These are phyloP conservation scores for Gephyroberyx darwinii DNA, from an alignment of 2,797 vertebrate genomes.

Conservation along the genomic window DNA sequence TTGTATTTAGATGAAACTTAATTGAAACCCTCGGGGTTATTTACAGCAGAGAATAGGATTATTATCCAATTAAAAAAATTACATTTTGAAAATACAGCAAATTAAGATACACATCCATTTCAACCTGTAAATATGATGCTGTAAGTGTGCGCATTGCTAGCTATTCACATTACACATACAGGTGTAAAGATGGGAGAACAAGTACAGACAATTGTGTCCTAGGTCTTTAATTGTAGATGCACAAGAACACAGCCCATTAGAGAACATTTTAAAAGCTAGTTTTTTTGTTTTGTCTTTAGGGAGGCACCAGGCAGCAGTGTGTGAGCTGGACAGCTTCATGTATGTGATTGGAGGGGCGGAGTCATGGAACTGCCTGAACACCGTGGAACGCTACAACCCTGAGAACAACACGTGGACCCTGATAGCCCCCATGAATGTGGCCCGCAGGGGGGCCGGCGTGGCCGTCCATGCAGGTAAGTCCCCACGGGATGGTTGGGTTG, in stretches of 20 bases:
- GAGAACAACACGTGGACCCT: slow-evolving; percentile 97
- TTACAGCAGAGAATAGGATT: too few species aligned
- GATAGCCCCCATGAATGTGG: slow-evolving; percentile 95
- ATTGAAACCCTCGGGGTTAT: too few species aligned
- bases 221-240: not conserved
- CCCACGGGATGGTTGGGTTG: not conserved
- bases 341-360: slow-evolving; percentile 96
- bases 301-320: slow-evolving; percentile 96
- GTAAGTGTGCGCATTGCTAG: too few species aligned
- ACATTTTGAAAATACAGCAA: too few species aligned
- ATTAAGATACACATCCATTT: too few species aligned
- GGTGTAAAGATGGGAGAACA: too few species aligned
- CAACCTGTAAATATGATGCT: too few species aligned
- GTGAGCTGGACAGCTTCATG: slow-evolving; percentile 91
- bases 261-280: not conserved
- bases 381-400: slow-evolving; percentile 94
- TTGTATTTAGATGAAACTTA: too few species aligned
- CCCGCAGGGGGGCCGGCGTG: slow-evolving; percentile 92
- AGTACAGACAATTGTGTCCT: too few species aligned
- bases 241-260: too few species aligned
- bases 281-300: slow-evolving; percentile 75
- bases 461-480: slow-evolving; percentile 87
- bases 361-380: slow-evolving; percentile 98
- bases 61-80: too few species aligned
- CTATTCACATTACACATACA: too few species aligned